A percentile compares a stretch with the other conserved stretches of the same genome.
Evolutionary conservation across 2,113 vertebrate genomes (phyloP).

Genomic region (Cricetomys ansorgei): DNA sequence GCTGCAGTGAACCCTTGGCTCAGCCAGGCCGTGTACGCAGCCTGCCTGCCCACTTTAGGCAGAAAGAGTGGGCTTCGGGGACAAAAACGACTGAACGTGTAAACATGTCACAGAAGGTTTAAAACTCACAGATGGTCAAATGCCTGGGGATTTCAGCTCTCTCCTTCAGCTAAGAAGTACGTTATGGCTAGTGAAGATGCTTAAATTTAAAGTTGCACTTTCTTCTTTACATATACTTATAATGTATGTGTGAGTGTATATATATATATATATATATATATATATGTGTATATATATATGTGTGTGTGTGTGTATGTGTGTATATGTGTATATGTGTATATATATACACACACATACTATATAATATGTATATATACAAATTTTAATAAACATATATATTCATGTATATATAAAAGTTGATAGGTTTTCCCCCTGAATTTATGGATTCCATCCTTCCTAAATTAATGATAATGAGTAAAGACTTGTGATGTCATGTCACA

Average conservation of each 20-base stretch:
- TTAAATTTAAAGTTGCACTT: not conserved
- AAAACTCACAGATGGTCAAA: conserved; percentile 66
- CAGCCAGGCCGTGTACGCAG: not conserved
- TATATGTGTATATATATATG: no score
- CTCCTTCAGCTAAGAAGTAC: not conserved
- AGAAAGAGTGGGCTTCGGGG: conserved; percentile 40
- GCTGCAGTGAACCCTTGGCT: not conserved
- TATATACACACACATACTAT: no score
- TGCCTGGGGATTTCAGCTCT: conserved; percentile 21
- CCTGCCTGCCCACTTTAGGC: conserved; percentile 55
- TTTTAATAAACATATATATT: not conserved
- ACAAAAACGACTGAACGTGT: conserved; percentile 51
- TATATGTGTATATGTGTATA: no score
- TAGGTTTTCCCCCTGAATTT: not conserved
- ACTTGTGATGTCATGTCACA: conserved; percentile 1
- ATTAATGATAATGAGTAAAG: not conserved
- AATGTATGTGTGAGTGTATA: no score
- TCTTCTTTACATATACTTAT: not conserved
- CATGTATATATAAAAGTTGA: not conserved
- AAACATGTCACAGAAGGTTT: conserved; percentile 59
- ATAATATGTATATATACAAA: no score
- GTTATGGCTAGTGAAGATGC: not conserved
- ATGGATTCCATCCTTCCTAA: not conserved
- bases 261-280: not conserved
- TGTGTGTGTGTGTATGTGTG: no score